Evolutionary conservation across 2,888 invertebrate species (phyloP), one percentile per base, ranked within the genome.

Genomic region (Drosophila hamatofila): DNA sequence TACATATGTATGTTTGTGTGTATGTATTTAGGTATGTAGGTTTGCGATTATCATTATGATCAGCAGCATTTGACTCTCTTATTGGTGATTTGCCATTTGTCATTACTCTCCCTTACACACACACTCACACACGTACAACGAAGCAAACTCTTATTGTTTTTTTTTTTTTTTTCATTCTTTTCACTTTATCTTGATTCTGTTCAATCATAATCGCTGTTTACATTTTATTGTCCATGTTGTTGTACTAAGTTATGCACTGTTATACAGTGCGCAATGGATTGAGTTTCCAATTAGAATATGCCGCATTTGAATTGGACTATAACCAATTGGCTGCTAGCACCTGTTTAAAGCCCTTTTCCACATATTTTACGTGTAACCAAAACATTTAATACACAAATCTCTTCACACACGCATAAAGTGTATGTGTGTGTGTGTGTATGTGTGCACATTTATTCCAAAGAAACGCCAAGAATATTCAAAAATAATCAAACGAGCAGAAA

Each of bases 121-220:
- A 52, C 16, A 39, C 46, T 33, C 46, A 18, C 73, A 42, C 35
- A 56, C 62, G 30, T 3, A 30, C 12, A 39, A n/a, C 35, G 42
- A 48, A 14, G 14, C 41, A 49, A 51, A 58, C 46, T 61, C 37
- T 57, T 57, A 39, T 33, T 39, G 27, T 81, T 41, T 21, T 30
- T 23, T 27, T 12, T 42, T 33, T 42, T 49, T 65, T 81, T 41
- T 21, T 30, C 21, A 23, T 12, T 42, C 27, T 42, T 49, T 65
- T 66, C 42, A 71, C 39, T 39, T 39, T 39, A 69, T 78, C 68
- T 65, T 21, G 30, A 62, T 58, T 27, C 25, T 48, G 48, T 51
- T 84, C 68, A 80, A 84, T 74, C 75, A 73, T 57, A 86, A 70
- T 58, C 72, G 65, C 58, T 83, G 67, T 81, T 83, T 81, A 77